Conservation (phyloP, 2,113 vertebrate species). For the Neotoma lepida region DNA sequence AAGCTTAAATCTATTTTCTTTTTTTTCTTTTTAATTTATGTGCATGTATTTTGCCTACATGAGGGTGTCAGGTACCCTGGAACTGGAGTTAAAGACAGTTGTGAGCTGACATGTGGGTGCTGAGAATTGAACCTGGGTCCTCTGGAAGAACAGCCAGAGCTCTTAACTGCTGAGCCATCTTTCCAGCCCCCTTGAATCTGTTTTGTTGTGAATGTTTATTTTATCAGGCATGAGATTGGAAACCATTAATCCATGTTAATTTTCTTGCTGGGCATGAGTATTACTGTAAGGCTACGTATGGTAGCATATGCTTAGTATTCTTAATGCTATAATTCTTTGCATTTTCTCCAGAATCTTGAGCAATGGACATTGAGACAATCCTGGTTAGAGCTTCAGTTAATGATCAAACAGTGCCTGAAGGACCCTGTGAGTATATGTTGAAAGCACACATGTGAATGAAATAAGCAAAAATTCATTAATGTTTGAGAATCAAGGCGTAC, state of each 20-base stretch:
- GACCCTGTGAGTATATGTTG: slow-evolving; percentile 84
- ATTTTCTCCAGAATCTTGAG: slow-evolving; percentile 84
- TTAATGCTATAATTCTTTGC: neutral
- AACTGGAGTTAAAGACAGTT: too few relatives aligned
- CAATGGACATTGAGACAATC: slow-evolving; percentile 88
- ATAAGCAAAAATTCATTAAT: slow-evolving; percentile 41
- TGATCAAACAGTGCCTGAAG: slow-evolving; percentile 88
- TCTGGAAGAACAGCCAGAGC: too few relatives aligned
- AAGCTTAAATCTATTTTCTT: neutral
- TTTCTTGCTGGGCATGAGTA: neutral
- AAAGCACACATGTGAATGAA: too few relatives aligned
- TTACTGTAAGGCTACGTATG: neutral
- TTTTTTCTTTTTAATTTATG: too few relatives aligned
- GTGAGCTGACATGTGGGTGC: too few relatives aligned
- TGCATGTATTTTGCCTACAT: too few relatives aligned
- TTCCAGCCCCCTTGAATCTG: too few relatives aligned
- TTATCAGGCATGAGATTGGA: neutral
- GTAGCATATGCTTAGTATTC: neutral
- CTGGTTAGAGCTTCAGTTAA: slow-evolving; percentile 87
- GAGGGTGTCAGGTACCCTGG: too few relatives aligned
- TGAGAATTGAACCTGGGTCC: too few relatives aligned
- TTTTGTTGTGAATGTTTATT: neutral
- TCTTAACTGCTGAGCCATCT: too few relatives aligned
- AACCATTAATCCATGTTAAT: neutral
- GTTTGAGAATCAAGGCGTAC: slow-evolving; percentile 64